Base-by-base conservation (phyloP, 2,113 vertebrate genomes). In the Romanogobio albipinnatus region DNA sequence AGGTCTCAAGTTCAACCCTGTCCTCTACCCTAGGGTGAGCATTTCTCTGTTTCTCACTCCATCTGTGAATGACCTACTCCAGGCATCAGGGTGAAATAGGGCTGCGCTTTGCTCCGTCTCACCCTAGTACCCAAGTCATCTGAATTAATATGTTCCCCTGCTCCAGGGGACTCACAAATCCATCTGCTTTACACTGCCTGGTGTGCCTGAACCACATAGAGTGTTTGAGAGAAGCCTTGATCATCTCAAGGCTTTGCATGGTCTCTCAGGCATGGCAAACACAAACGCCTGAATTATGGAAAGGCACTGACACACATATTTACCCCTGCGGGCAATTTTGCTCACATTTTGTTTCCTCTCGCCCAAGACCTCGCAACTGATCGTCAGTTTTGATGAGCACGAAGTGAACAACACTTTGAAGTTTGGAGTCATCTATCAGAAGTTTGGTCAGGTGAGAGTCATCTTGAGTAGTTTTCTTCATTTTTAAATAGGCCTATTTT, bases 401-500 rank as follows among this genome's bases (percentile, higher is more conserved):
- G 98, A 99, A 87, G 95, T 99, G 86, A 99, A 98, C 93, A 98
- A 99, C 94, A 99, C 97, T 0, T 99, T 99, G 93, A 99, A 99
- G 90, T 99, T 99, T 1, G 98, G 98, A 2, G 95, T 99, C 79
- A 94, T 98, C 92, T 99, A 98, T 89, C 98, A 99, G 91, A 98
- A 97, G 93, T 96, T 96, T 91, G 95, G 95, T 85, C 98, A 99
- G 95, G 98, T 99, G 92, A 95, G 96, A 53, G 36, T 43, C 19
- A 9, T 43, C 9, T 70, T 1, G 15, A 70, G 24, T 9, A 24
- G 9, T 24, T 71, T 5, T 68, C 26, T 53, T 22, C 49, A 19
- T 36, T 61, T 39, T 26, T 49, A 43, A 17, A 29, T 7, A 51
- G 14, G 49, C 14, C 49, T 51, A 22, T 14, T 53, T 82, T 51